A percentile compares a stretch with the other conserved stretches of the same genome.
Evolutionary conservation across 2,113 vertebrate species (phyloP).

Genomic region (Lepus europaeus): DNA sequence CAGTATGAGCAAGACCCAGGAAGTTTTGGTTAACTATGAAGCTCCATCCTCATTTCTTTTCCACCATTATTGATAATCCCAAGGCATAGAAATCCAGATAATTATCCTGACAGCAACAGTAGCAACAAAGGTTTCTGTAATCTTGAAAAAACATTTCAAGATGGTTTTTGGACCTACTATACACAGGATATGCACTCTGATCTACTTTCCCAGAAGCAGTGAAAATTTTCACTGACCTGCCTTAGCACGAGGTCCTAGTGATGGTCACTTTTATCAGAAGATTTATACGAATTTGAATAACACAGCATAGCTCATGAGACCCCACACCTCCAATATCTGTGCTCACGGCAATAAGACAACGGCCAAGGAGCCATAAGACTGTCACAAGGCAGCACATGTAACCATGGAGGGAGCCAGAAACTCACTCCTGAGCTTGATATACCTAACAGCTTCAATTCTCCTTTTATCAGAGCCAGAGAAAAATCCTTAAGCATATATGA

Average conservation of each 20-base stretch:
- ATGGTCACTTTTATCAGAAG: neutral
- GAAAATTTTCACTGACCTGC: neutral
- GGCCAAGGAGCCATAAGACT: neutral
- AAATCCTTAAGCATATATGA: neutral
- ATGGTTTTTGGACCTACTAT: neutral
- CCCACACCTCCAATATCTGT: neutral
- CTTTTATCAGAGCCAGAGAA: slow-evolving; percentile 1
- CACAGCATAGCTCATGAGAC: neutral
- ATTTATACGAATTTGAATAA: neutral
- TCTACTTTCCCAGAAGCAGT: neutral
- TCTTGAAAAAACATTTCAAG: neutral
- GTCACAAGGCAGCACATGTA: neutral
- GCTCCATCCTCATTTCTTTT: neutral
- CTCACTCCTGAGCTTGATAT: neutral
- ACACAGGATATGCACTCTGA: neutral
- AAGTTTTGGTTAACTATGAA: neutral
- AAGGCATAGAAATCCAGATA: neutral
- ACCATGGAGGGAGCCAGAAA: neutral
- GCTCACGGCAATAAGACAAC: neutral
- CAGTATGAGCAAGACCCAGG: neutral
- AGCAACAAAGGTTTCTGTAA: neutral
- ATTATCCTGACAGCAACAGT: neutral
- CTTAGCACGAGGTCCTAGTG: neutral
- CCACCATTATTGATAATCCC: neutral
- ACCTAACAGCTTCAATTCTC: neutral